These are phyloP conservation scores for Lucilia sericata DNA, from an alignment of 1,140 invertebrate species.

Conservation along the genomic window DNA sequence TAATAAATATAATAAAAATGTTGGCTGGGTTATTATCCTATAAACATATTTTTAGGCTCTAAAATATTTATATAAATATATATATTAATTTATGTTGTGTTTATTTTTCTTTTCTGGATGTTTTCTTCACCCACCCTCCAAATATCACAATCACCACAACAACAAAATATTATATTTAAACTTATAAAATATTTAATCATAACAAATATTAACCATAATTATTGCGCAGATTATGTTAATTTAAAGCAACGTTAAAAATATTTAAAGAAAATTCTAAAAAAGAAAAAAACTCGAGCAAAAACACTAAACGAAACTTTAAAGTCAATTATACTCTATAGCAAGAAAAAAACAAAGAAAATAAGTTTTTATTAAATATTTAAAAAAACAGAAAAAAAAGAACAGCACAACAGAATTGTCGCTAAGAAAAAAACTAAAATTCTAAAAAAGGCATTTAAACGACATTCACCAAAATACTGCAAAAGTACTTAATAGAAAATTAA, in stretches of 20 bases:
- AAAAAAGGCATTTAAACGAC: conserved; percentile 60
- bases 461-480: conserved; percentile 61
- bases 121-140: conserved; percentile 45
- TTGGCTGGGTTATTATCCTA: too few relatives aligned
- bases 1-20: too few relatives aligned
- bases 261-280: not conserved
- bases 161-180: conserved; percentile 4
- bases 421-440: not conserved
- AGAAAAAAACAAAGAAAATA: conserved; percentile 39
- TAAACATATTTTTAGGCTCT: too few relatives aligned
- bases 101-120: not conserved
- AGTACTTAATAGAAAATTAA: not conserved
- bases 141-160: conserved; percentile 36
- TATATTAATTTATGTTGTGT: not conserved
- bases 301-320: conserved; percentile 9
- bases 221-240: conserved; percentile 66
- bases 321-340: conserved; percentile 16
- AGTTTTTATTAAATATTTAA: conserved; percentile 15
- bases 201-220: conserved; percentile 48
- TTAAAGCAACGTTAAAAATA: conserved; percentile 56
- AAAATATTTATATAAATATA: too few relatives aligned
- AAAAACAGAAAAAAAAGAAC: conserved; percentile 47
- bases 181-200: conserved; percentile 42
- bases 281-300: not conserved
- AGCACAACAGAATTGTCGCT: conserved; percentile 45